Evolutionary conservation across 2,888 invertebrate species (phyloP).

Genomic region (Onchidella celtica): DNA sequence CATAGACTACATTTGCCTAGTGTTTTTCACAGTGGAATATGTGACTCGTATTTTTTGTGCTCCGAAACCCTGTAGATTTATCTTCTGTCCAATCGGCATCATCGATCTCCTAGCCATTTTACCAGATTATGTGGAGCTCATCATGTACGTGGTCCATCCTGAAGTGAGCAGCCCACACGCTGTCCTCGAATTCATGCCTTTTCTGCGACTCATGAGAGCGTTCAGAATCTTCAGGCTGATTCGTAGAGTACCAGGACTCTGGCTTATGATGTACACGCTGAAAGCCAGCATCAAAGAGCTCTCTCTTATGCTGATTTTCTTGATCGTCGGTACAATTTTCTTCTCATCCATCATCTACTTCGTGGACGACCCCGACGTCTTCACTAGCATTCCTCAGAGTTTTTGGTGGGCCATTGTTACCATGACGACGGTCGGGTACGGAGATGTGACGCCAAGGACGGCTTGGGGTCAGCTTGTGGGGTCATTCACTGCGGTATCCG

Average conservation of each 20-base stretch:
- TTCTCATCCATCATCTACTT: slow-evolving; percentile 75
- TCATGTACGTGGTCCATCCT: slow-evolving; percentile 57
- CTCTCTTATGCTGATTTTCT: slow-evolving; percentile 70
- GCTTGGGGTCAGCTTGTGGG: slow-evolving; percentile 70
- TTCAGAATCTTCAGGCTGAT: slow-evolving; percentile 73
- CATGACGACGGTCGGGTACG: slow-evolving; percentile 78
- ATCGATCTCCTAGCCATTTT: slow-evolving; percentile 63
- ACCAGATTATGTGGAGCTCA: slow-evolving; percentile 68
- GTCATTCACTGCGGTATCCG: slow-evolving; percentile 69
- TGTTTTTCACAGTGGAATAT: slow-evolving; percentile 73
- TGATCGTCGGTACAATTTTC: slow-evolving; percentile 73
- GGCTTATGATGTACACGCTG: slow-evolving; percentile 75
- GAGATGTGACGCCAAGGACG: slow-evolving; percentile 72
- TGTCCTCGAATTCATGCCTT: slow-evolving; percentile 62
- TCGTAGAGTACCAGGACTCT: slow-evolving; percentile 71
- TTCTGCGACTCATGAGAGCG: slow-evolving; percentile 68
- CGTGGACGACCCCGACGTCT: slow-evolving; percentile 66
- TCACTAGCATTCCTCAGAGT: slow-evolving; percentile 70
- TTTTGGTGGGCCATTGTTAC: slow-evolving; percentile 78
- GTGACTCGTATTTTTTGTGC: slow-evolving; percentile 61
- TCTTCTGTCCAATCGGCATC: slow-evolving; percentile 55
- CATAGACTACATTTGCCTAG: slow-evolving; percentile 64
- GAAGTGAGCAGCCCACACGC: slow-evolving; percentile 47
- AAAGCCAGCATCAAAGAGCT: slow-evolving; percentile 74
- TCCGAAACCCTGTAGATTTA: slow-evolving; percentile 58